Percentiles rank a stretch among this genome's conserved stretches.
Evolutionary conservation across 2,888 invertebrate species (phyloP).

Genomic region (Orthonychiurus folsomi): DNA sequence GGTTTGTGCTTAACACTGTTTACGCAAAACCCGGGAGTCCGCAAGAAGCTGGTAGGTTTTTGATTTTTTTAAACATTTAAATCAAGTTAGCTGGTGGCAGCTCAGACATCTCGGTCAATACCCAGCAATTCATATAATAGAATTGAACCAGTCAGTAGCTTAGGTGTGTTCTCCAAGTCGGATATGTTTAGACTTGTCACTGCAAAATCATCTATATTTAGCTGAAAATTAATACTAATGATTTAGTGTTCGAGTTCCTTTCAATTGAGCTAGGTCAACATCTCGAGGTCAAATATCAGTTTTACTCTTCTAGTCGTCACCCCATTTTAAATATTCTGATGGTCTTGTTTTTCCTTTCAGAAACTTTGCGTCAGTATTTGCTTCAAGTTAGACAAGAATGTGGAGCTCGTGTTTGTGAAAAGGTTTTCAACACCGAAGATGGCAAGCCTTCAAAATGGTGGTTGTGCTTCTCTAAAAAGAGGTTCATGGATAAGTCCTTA

Average conservation of each 20-base stretch:
- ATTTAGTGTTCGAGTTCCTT: slow-evolving; percentile 7
- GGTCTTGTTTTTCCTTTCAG: slow-evolving; percentile 50
- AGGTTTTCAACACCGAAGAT: slow-evolving; percentile 78
- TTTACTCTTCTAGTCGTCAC: too few relatives aligned
- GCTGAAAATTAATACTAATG: slow-evolving; percentile 8
- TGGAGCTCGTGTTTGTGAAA: slow-evolving; percentile 80
- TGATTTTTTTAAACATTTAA: too few relatives aligned
- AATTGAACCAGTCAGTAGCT: neutral
- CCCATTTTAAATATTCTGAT: too few relatives aligned
- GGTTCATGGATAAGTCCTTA: slow-evolving; percentile 98
- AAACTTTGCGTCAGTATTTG: slow-evolving; percentile 83
- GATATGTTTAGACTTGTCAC: too few relatives aligned
- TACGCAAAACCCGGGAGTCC: slow-evolving; percentile 75
- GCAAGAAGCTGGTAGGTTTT: slow-evolving; percentile 64
- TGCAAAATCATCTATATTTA: too few relatives aligned
- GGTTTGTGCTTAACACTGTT: slow-evolving; percentile 90
- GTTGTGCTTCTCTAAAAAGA: slow-evolving; percentile 97
- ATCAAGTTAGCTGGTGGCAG: too few relatives aligned
- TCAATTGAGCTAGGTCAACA: too few relatives aligned
- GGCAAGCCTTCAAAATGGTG: slow-evolving; percentile 99
- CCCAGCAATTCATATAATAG: neutral
- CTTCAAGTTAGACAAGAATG: slow-evolving; percentile 93
- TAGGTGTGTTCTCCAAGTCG: too few relatives aligned
- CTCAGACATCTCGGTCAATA: too few relatives aligned
- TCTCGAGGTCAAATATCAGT: too few relatives aligned